phyloP scores from a whole-genome alignment of 1,140 invertebrate species.

The Telenomus remus region DNA sequence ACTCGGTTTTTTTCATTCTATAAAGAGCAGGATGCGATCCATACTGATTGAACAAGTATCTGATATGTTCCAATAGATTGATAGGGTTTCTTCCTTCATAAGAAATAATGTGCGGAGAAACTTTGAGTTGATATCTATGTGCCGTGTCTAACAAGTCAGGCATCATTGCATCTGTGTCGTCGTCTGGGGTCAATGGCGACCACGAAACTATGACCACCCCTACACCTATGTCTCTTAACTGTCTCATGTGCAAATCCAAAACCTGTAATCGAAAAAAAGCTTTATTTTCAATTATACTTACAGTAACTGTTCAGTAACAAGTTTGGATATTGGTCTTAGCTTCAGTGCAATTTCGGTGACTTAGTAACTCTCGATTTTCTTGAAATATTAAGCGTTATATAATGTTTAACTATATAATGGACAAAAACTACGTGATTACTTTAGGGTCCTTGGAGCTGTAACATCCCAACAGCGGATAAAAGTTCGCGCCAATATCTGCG shows the following conservation, averaged over 20 bases:
- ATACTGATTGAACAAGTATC: conserved; percentile 68
- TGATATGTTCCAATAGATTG: conserved; percentile 71
- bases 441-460: conserved; percentile 74
- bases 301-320: too few species aligned
- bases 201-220: conserved; percentile 74
- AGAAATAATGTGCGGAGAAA: conserved; percentile 74
- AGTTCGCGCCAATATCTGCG: conserved; percentile 74
- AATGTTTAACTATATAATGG: too few species aligned
- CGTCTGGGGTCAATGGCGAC: conserved; percentile 69
- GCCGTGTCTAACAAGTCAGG: conserved; percentile 72
- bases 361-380: too few species aligned
- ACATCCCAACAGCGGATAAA: conserved; percentile 73
- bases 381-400: too few species aligned
- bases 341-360: too few species aligned
- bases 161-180: conserved; percentile 71
- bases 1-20: conserved; percentile 72
- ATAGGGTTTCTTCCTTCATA: conserved; percentile 73
- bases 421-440: conserved; percentile 36
- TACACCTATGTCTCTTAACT: conserved; percentile 71
- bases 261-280: conserved; percentile 51
- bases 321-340: too few species aligned
- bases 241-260: conserved; percentile 73
- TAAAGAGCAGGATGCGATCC: conserved; percentile 76
- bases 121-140: conserved; percentile 70
- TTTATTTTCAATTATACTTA: too few species aligned